Evolutionary conservation across 23 tunicate species (phyloP).

Genomic region (Phallusia fumigata): DNA sequence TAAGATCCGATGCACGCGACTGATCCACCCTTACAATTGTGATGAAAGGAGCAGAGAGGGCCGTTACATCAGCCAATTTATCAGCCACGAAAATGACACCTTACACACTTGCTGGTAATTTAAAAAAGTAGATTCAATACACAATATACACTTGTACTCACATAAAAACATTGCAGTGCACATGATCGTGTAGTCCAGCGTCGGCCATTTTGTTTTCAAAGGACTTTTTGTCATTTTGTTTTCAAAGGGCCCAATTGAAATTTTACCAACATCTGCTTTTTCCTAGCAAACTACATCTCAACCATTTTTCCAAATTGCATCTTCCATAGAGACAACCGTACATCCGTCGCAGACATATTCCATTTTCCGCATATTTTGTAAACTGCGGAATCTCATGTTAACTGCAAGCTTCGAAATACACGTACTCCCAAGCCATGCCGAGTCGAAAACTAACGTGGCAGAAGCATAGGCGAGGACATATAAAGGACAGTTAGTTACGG

Average conservation of each 20-base stretch:
- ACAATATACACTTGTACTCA: not conserved
- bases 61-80: not conserved
- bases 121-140: not conserved
- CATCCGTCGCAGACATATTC: not conserved
- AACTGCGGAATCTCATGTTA: not conserved
- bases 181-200: not conserved
- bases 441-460: constrained; percentile 5
- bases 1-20: not conserved
- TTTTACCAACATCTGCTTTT: not conserved
- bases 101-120: not conserved
- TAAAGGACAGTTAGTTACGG: constrained; percentile 15
- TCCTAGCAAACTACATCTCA: not conserved
- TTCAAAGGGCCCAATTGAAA: not conserved
- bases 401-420: not conserved
- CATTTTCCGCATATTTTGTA: not conserved
- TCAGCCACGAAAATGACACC: not conserved
- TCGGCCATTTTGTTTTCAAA: not conserved
- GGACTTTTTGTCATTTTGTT: not conserved
- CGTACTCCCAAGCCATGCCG: not conserved
- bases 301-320: not conserved
- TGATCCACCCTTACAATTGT: not conserved
- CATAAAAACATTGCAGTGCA: not conserved
- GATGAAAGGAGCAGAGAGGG: not conserved
- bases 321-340: not conserved
- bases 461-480: constrained; percentile 2